Evolutionary conservation across 2,797 vertebrate species (phyloP).

Genomic region (Hirundo rustica): DNA sequence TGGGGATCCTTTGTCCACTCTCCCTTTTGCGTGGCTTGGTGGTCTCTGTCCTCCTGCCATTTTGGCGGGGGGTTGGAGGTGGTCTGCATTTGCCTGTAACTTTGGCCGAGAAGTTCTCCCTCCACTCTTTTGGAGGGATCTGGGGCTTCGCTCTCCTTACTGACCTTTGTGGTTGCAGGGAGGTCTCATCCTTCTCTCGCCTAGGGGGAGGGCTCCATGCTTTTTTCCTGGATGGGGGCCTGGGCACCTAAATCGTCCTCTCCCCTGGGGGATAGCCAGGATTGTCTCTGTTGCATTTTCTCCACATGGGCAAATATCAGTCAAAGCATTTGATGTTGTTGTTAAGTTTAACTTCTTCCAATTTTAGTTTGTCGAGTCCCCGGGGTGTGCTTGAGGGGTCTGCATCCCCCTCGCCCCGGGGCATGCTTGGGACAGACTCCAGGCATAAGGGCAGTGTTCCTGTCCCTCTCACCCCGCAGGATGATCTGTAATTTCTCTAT

Average conservation of each 20-base stretch:
- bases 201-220: background rate
- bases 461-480: background rate
- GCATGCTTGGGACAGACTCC: background rate
- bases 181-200: background rate
- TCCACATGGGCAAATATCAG: background rate
- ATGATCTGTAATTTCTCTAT: background rate
- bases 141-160: no score
- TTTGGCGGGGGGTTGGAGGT: background rate
- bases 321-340: background rate
- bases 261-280: background rate
- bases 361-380: background rate
- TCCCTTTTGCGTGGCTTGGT: background rate
- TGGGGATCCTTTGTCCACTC: background rate
- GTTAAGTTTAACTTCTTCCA: background rate
- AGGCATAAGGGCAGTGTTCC: background rate
- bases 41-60: background rate
- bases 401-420: no score
- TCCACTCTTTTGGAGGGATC: background rate
- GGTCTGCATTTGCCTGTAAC: background rate
- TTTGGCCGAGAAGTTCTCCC: background rate
- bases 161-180: background rate
- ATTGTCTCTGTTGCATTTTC: background rate
- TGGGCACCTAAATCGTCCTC: background rate
- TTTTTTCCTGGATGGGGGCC: background rate
- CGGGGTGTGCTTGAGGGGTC: background rate